Evolutionary conservation across 2,888 invertebrate species (phyloP).

Genomic region (Norana najaformis): DNA sequence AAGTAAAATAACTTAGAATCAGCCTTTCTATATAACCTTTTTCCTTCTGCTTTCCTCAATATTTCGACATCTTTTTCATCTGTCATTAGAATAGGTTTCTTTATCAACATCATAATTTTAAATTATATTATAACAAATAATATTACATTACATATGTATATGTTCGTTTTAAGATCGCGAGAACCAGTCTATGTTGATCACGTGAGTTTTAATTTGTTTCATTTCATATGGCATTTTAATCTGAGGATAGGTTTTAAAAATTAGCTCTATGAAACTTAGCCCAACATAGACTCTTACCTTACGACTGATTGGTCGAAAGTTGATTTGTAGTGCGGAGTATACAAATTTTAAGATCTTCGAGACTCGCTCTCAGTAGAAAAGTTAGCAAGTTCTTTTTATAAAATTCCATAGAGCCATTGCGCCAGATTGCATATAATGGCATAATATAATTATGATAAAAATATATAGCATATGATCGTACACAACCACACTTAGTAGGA

Average conservation of each 20-base stretch:
- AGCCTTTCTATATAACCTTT: not conserved
- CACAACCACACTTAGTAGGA: not conserved
- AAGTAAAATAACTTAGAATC: not conserved
- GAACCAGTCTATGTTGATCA: conserved; percentile 99
- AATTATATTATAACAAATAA: not conserved
- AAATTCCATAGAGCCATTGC: too few species aligned
- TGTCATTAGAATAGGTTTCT: not conserved
- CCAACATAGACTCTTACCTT: not conserved
- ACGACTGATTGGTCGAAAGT: not conserved
- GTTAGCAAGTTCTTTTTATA: too few species aligned
- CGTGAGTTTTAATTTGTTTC: conserved; percentile 71
- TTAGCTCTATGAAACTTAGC: not conserved
- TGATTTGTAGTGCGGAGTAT: too few species aligned
- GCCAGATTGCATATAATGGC: too few species aligned
- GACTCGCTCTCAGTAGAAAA: too few species aligned
- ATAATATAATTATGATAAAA: not conserved
- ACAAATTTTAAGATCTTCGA: not conserved
- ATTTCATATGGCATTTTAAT: not conserved
- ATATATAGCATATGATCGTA: not conserved
- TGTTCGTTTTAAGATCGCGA: conserved; percentile 78
- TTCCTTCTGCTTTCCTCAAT: not conserved
- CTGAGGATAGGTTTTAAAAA: not conserved
- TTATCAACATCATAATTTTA: not conserved
- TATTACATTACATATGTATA: not conserved
- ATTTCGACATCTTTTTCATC: not conserved